phyloP scores from a whole-genome alignment of 1,140 invertebrate species.

The Subanguina moxae region DNA sequence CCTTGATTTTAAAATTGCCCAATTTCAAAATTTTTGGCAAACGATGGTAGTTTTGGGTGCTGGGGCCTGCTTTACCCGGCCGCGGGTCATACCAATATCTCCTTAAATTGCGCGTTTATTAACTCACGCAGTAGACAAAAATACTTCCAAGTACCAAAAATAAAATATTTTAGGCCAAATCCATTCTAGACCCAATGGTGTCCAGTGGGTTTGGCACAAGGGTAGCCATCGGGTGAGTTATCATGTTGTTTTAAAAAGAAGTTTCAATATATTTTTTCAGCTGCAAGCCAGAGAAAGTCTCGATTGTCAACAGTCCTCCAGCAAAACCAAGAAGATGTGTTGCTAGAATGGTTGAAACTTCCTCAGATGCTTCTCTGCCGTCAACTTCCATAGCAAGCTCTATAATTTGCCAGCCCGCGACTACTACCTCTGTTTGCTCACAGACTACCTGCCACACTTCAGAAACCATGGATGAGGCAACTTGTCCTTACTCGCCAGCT shows the following conservation, averaged over 20 bases:
- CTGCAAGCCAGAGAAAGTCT: slow-evolving; percentile 2
- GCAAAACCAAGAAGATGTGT: no score
- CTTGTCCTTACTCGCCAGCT: not conserved
- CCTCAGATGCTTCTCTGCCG: not conserved
- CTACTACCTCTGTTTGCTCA: not conserved
- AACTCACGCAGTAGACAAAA: no score
- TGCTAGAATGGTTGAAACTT: no score
- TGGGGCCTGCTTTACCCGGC: no score
- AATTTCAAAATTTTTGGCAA: no score
- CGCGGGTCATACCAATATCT: no score
- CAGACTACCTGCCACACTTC: not conserved
- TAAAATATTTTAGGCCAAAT: slow-evolving; percentile 10
- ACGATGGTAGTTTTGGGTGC: no score
- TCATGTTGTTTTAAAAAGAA: not conserved
- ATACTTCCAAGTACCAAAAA: no score
- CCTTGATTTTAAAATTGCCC: no score
- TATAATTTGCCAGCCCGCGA: not conserved
- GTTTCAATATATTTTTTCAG: not conserved
- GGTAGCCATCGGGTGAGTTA: slow-evolving; percentile 3
- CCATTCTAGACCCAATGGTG: not conserved
- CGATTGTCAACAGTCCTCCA: not conserved
- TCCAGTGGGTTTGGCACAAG: slow-evolving; percentile 1
- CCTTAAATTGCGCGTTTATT: no score
- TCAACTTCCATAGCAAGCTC: not conserved
- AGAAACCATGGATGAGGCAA: not conserved